Percentiles rank a stretch among this genome's conserved stretches.
Conservation (phyloP, 2,797 vertebrate species). For the Otus scops region DNA sequence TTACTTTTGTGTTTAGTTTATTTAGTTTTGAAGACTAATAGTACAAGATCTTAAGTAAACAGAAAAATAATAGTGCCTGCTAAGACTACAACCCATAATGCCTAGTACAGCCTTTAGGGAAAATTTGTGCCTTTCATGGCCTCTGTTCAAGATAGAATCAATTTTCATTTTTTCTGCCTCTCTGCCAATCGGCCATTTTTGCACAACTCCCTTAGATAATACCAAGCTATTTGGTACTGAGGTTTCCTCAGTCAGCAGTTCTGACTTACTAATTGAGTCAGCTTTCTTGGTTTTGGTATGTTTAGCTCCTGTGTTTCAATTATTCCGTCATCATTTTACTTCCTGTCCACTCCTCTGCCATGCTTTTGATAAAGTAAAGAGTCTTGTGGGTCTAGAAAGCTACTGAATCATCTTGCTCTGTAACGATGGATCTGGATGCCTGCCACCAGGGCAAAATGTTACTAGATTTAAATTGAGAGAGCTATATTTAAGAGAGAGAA, state of each 20-base stretch:
- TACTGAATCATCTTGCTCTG: not conserved
- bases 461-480: slow-evolving; percentile 4
- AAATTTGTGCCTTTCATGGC: not conserved
- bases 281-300: not conserved
- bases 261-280: not conserved
- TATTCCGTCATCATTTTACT: slow-evolving; percentile 35
- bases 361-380: slow-evolving; percentile 16
- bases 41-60: not conserved
- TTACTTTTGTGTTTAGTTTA: not conserved
- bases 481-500: slow-evolving; percentile 26
- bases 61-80: not conserved
- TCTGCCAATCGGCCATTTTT: not conserved
- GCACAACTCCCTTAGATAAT: not conserved
- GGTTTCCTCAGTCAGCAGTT: slow-evolving; percentile 1
- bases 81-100: not conserved
- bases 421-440: not conserved
- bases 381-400: not conserved
- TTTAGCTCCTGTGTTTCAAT: slow-evolving; percentile 19
- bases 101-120: not conserved
- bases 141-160: not conserved
- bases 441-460: slow-evolving; percentile 29
- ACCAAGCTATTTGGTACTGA: not conserved
- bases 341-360: not conserved
- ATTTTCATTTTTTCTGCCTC: not conserved
- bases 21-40: not conserved